Evolutionary conservation across 2,113 vertebrate species (phyloP).

Genomic region (Pycnonotus jocosus): DNA sequence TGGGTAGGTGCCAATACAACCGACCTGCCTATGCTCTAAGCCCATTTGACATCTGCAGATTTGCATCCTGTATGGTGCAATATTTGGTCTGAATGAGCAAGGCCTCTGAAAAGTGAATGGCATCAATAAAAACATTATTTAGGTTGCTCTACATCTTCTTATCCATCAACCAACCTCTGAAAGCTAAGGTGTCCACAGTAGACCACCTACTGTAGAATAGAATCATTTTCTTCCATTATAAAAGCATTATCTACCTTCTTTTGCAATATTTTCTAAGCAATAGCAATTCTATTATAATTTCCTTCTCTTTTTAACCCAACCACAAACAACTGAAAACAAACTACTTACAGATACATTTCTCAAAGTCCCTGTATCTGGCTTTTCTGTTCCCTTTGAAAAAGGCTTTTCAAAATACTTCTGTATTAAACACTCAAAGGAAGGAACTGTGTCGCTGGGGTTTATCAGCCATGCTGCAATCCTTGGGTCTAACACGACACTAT

Average conservation of each 20-base stretch:
- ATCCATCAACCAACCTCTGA: not conserved
- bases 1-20: not conserved
- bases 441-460: slow-evolving; percentile 78
- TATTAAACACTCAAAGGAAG: slow-evolving; percentile 80
- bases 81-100: not conserved
- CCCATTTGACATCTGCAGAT: not conserved
- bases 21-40: not conserved
- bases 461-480: slow-evolving; percentile 88
- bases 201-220: not conserved
- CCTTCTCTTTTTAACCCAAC: not conserved
- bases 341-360: slow-evolving; percentile 64
- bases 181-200: not conserved
- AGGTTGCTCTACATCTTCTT: not conserved
- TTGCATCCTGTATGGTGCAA: not conserved
- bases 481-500: slow-evolving; percentile 80
- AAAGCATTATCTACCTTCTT: not conserved
- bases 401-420: slow-evolving; percentile 70
- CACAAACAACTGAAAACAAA: not conserved
- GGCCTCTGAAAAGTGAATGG: not conserved
- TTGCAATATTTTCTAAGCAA: not conserved
- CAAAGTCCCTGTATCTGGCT: not conserved
- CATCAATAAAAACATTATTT: not conserved
- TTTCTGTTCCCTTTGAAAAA: not conserved
- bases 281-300: not conserved
- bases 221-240: not conserved